A percentile compares a stretch with the other conserved stretches of the same genome.
These are phyloP conservation scores for Equus quagga DNA, from an alignment of 2,113 vertebrate species.

Conservation along the genomic window DNA sequence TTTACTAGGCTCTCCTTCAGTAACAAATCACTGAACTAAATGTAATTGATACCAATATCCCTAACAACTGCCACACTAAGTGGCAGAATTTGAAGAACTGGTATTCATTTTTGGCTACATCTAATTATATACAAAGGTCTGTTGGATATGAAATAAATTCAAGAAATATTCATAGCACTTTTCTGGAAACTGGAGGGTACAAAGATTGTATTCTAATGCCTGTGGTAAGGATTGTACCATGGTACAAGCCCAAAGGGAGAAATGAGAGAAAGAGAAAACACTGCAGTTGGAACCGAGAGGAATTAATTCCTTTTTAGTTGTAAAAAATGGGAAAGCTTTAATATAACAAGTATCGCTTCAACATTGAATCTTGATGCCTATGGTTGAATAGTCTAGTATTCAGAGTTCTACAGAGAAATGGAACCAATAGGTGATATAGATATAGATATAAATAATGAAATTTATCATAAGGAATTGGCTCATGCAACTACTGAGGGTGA, in stretches of 20 bases:
- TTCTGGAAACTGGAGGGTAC: background rate
- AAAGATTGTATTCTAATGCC: background rate
- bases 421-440: background rate
- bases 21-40: slow-evolving; percentile 23
- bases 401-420: background rate
- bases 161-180: background rate
- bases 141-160: background rate
- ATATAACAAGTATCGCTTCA: background rate
- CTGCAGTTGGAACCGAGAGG: background rate
- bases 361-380: background rate
- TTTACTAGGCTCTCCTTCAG: slow-evolving; percentile 2
- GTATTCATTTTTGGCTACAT: slow-evolving; percentile 22
- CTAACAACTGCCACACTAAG: background rate
- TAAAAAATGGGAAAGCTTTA: background rate
- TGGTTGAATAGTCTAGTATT: background rate
- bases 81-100: background rate
- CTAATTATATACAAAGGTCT: slow-evolving; percentile 10
- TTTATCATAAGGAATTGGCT: background rate
- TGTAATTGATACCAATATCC: background rate
- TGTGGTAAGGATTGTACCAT: background rate
- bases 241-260: background rate
- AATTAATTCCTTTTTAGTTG: background rate
- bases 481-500: background rate
- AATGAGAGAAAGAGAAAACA: background rate
- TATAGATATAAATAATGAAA: background rate